Base-by-base conservation (phyloP, 2,113 vertebrate genomes). In the Pungitius pungitius region DNA sequence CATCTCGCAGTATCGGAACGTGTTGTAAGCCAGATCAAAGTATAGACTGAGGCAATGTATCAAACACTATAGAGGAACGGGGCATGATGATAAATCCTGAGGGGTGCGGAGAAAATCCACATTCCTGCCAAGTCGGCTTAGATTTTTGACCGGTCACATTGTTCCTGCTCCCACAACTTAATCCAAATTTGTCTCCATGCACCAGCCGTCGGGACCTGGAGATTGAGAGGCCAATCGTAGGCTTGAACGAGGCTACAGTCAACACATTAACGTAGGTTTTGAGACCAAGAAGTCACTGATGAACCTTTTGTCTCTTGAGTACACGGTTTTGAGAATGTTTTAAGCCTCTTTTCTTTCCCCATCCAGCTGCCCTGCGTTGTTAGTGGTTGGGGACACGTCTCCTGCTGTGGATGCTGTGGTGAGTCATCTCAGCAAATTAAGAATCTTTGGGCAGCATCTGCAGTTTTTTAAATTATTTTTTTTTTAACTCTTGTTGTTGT, bases 371-470 rank as follows among this genome's bases (percentile, higher is more conserved):
- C 96, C 96, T 62, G 90, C 95, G 18, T 85, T 99, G 84, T 90
- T 99, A 74, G 96, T 99, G 87, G 97, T 99, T 63, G 97, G 97
- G 42, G 97, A 99, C 91, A 97, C 89, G 27, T 97, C 97, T 1
- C 97, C 97, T 58, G 96, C 97, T 0, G 97, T 99, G 56, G 97
- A 99, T 64, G 95, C 96, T 67, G 97, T 99, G 95, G 97, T 99
- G 91, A 57, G 96, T 55, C 40, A 22, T 62, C 70, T 60, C 27
- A 2, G 2, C 14, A 9, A 14, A n/a, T 9, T 8, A 8, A 45
- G 8, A 69, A 17, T 26, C 15, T 61, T 1, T 8, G 7, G 1
- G 27, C 57, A 57, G 27, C 3, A 24, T 30, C 26, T 52, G 14
- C 40, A 58, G 1, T 57, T 42, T 3, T 61, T 54, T 22, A 0